Conservation (phyloP, 2,888 invertebrate genomes). For the Bellardia bayeri region DNA sequence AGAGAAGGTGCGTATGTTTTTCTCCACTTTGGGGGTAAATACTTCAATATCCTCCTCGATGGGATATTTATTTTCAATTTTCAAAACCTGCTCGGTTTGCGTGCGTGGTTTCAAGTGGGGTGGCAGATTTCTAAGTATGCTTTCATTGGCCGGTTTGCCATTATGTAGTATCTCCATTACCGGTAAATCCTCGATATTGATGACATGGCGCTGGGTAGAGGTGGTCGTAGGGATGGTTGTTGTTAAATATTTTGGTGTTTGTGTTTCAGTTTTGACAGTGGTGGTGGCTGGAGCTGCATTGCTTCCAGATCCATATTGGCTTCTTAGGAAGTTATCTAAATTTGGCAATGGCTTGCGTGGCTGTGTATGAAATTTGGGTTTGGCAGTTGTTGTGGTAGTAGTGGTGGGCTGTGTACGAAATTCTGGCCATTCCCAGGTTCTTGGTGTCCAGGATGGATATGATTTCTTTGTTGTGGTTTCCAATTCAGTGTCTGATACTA, state of each 20-base stretch:
- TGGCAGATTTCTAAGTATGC: constrained; percentile 45
- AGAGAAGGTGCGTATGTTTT: constrained; percentile 41
- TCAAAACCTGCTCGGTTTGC: constrained; percentile 55
- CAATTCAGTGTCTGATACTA: constrained; percentile 23
- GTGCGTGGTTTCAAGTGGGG: constrained; percentile 29
- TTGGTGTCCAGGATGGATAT: constrained; percentile 47
- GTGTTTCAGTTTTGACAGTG: constrained; percentile 1
- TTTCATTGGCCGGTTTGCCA: constrained; percentile 54
- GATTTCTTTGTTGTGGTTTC: constrained; percentile 43
- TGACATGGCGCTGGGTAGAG: constrained; percentile 24
- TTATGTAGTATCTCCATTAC: constrained; percentile 58
- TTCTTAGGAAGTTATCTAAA: constrained; percentile 71
- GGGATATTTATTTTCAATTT: constrained; percentile 54
- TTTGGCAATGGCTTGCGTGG: constrained; percentile 58
- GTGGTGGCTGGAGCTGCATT: constrained; percentile 17
- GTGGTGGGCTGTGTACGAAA: constrained; percentile 12
- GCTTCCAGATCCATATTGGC: constrained; percentile 57
- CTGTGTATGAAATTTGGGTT: constrained; percentile 19
- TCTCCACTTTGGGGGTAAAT: constrained; percentile 26
- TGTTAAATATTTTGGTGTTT: neutral
- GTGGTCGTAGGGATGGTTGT: constrained; percentile 14
- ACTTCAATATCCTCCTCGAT: constrained; percentile 1
- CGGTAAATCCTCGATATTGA: constrained; percentile 74
- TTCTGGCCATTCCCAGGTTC: constrained; percentile 53
- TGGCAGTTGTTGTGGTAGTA: constrained; percentile 43